These are phyloP conservation scores for Porphyrio hochstetteri DNA, from an alignment of 2,113 vertebrate species.

Conservation along the genomic window DNA sequence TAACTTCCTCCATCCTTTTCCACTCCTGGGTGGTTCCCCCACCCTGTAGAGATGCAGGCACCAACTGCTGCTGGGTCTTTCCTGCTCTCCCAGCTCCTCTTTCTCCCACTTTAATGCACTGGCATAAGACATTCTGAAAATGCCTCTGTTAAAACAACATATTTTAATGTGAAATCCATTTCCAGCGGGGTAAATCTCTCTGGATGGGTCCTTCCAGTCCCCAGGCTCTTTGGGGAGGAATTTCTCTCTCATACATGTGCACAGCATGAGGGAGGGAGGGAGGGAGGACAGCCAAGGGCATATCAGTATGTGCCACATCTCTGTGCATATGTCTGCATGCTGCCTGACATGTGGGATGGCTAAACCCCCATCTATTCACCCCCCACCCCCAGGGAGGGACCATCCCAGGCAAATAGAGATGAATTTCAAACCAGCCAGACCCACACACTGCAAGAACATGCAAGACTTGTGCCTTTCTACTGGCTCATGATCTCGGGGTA, in stretches of 20 bases:
- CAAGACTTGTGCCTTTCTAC: not conserved
- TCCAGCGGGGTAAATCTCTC: constrained; percentile 49
- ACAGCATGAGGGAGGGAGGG: not conserved
- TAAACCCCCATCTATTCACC: not conserved
- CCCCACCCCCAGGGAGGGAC: not conserved
- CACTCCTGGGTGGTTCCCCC: not conserved
- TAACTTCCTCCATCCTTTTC: not conserved
- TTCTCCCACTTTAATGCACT: constrained; percentile 39
- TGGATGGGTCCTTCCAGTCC: constrained; percentile 49
- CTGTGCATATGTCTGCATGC: rapidly evolving
- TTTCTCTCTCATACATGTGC: not conserved
- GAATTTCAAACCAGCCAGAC: not conserved
- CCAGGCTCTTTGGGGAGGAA: constrained; percentile 33
- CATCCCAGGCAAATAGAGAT: not conserved
- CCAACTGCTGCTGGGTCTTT: not conserved
- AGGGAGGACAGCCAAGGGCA: not conserved
- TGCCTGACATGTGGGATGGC: rapidly evolving
- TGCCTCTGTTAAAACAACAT: constrained; percentile 7
- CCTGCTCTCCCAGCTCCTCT: not conserved
- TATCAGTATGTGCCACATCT: not conserved
- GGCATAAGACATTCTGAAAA: constrained; percentile 34
- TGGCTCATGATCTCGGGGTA: not conserved
- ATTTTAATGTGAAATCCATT: constrained; percentile 65
- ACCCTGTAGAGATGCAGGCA: not conserved
- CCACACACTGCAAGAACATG: not conserved